A percentile compares a stretch with the other conserved stretches of the same genome.
phyloP scores from a whole-genome alignment of 2,113 vertebrate genomes.

The Calidris pugnax region DNA sequence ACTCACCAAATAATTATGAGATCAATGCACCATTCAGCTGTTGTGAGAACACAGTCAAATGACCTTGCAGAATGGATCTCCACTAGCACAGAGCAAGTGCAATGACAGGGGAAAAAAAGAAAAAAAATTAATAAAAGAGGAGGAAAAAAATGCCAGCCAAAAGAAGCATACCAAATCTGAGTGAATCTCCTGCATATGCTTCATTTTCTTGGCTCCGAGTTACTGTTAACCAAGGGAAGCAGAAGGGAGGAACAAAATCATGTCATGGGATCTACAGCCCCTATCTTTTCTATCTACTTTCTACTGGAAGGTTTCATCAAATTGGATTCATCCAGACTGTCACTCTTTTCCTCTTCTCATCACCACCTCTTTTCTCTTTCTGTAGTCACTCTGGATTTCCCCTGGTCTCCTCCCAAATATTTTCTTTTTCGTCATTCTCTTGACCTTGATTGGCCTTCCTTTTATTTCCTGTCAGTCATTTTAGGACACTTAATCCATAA shows the following conservation, averaged over 20 bases:
- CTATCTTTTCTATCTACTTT: background rate
- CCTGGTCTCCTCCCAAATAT: background rate
- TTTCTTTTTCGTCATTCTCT: background rate
- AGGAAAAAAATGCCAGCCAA: background rate
- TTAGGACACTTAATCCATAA: background rate
- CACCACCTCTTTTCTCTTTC: background rate
- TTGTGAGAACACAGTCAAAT: background rate
- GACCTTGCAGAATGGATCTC: background rate
- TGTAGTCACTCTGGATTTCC: background rate
- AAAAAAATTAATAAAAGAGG: background rate
- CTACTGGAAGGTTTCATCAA: background rate
- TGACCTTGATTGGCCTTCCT: background rate
- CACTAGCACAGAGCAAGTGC: background rate
- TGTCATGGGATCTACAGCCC: background rate
- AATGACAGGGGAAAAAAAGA: background rate
- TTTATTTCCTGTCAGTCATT: background rate
- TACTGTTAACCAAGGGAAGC: background rate
- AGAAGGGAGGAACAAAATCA: background rate
- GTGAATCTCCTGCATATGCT: background rate
- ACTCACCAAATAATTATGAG: constrained; percentile 24
- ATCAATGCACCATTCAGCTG: background rate
- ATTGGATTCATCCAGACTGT: background rate
- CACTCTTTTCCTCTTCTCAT: background rate
- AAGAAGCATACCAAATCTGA: background rate
- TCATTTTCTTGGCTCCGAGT: background rate